Percentiles rank a stretch among this genome's conserved stretches.
These are phyloP conservation scores for Botia kubotai DNA, from an alignment of 2,797 vertebrate genomes.

Conservation along the genomic window DNA sequence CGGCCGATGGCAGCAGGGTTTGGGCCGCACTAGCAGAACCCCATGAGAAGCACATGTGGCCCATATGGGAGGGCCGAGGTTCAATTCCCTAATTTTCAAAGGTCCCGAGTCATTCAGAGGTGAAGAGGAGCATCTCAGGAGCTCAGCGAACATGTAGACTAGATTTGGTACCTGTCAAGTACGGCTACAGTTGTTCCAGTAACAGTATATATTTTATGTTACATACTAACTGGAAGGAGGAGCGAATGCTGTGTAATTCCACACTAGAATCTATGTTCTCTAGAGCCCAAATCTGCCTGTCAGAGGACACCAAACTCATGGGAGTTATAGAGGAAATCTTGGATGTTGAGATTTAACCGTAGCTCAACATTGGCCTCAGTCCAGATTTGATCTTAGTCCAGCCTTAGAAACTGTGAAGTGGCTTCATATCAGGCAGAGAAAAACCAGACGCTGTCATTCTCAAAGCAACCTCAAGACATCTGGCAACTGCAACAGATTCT, in stretches of 20 bases:
- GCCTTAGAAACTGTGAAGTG: conserved; percentile 47
- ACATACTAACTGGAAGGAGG: conserved; percentile 9
- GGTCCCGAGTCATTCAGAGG: conserved; percentile 22
- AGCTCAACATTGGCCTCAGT: conserved; percentile 28
- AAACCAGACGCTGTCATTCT: conserved; percentile 57
- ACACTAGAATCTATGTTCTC: conserved; percentile 19
- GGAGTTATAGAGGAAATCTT: conserved; percentile 47
- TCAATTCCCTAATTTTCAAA: conserved; percentile 19
- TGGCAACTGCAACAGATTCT: conserved; percentile 45
- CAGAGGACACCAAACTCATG: conserved; percentile 32
- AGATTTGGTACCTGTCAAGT: conserved; percentile 42
- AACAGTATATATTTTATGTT: conserved; percentile 44
- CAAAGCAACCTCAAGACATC: conserved; percentile 38
- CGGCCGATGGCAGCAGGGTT: conserved; percentile 33
- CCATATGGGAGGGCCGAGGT: conserved; percentile 39
- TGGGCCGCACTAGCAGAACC: conserved; percentile 25
- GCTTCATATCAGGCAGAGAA: conserved; percentile 54
- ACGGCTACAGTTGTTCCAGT: conserved; percentile 15
- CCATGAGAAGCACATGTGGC: conserved; percentile 23
- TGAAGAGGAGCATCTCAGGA: conserved; percentile 34
- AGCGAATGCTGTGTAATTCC: conserved; percentile 25
- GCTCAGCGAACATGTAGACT: conserved; percentile 28
- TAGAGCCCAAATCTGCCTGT: conserved; percentile 33
- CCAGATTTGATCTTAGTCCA: conserved; percentile 47
- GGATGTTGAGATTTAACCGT: conserved; percentile 44